These are phyloP conservation scores for Helicoverpa zea DNA, from an alignment of 1,140 invertebrate genomes.

Conservation along the genomic window DNA sequence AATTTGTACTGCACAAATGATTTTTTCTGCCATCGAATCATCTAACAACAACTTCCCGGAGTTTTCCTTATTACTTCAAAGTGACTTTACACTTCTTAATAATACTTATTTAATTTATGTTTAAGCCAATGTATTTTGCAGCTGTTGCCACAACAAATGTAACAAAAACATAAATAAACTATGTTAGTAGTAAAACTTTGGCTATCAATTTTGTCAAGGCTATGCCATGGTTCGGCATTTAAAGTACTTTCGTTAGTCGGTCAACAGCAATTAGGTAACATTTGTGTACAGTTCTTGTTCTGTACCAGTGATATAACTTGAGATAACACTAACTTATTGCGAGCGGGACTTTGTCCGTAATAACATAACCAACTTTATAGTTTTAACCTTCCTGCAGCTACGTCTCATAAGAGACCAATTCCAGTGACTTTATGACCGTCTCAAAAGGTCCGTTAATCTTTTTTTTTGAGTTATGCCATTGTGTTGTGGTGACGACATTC, in stretches of 20 bases:
- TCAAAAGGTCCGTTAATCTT: slow-evolving; percentile 10
- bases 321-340: neutral
- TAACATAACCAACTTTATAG: neutral
- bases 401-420: neutral
- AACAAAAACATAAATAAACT: neutral
- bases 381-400: neutral
- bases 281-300: slow-evolving; percentile 36
- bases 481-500: slow-evolving; percentile 39
- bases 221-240: slow-evolving; percentile 38
- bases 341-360: slow-evolving; percentile 1
- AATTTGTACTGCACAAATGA: slow-evolving; percentile 20
- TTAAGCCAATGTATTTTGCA: no score
- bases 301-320: slow-evolving; percentile 40
- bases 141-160: neutral
- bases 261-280: slow-evolving; percentile 44
- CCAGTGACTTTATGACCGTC: neutral
- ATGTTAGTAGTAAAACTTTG: slow-evolving; percentile 20
- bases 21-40: slow-evolving; percentile 14
- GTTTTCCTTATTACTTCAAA: neutral
- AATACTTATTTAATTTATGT: no score
- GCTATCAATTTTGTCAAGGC: slow-evolving; percentile 39
- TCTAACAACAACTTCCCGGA: slow-evolving; percentile 14
- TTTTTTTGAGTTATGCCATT: slow-evolving; percentile 22
- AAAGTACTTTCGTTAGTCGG: slow-evolving; percentile 42
- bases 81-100: neutral